Conservation (phyloP, 2,113 vertebrate genomes). For the Nipponia nippon region DNA sequence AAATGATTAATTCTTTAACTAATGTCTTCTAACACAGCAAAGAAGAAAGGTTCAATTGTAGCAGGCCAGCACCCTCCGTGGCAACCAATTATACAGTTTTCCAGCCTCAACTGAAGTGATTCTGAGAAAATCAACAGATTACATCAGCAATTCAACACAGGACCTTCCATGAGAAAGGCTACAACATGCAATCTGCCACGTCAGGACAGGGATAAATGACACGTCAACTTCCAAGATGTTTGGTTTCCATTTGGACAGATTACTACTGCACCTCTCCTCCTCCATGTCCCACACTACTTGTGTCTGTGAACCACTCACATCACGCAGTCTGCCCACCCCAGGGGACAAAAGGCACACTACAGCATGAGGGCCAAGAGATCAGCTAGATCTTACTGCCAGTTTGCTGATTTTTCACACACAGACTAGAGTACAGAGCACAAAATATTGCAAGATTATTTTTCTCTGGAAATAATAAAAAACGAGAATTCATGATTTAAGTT, state of each 20-base stretch:
- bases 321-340: rapidly evolving
- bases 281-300: too few relatives aligned
- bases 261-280: background rate
- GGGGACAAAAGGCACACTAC: background rate
- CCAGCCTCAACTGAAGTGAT: background rate
- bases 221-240: background rate
- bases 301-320: background rate
- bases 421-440: background rate
- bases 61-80: background rate
- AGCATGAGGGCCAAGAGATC: background rate
- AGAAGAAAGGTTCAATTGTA: background rate
- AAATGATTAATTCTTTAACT: too few relatives aligned
- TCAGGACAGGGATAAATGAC: background rate
- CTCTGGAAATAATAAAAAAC: background rate
- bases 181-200: rapidly evolving
- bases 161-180: background rate
- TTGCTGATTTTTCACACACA: background rate
- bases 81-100: background rate
- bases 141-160: background rate
- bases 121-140: background rate
- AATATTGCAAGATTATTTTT: background rate
- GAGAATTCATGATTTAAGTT: background rate
- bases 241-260: background rate
- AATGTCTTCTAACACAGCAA: background rate
- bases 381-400: background rate